A percentile compares a stretch with the other conserved stretches of the same genome.
Conservation (phyloP, 2,113 vertebrate species). For the Rhinichthys klamathensis region DNA sequence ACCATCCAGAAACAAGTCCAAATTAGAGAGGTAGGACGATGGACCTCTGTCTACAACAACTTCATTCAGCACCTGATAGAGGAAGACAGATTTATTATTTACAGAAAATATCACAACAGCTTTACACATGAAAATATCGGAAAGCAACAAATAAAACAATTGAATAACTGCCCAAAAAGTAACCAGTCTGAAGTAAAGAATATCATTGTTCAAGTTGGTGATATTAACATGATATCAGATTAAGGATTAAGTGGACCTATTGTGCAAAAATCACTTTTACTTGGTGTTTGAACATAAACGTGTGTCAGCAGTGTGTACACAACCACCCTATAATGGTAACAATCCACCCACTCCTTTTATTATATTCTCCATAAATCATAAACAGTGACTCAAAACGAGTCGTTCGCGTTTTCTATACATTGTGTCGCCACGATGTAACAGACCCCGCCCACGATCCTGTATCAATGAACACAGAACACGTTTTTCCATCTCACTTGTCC, state of each 20-base stretch:
- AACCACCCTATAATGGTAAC: too few relatives aligned
- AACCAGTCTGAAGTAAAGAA: neutral
- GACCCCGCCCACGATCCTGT: too few relatives aligned
- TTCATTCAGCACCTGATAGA: conserved; percentile 78
- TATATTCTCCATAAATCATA: too few relatives aligned
- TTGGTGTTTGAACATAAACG: too few relatives aligned
- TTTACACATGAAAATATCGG: neutral
- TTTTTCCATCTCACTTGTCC: too few relatives aligned
- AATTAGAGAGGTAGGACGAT: conserved; percentile 81
- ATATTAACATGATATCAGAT: neutral
- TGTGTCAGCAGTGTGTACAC: too few relatives aligned
- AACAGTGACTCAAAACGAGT: too few relatives aligned
- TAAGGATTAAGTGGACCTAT: neutral
- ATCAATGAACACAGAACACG: too few relatives aligned
- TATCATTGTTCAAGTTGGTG: neutral
- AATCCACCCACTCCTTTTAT: too few relatives aligned
- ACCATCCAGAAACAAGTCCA: conserved; percentile 80
- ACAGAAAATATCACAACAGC: neutral
- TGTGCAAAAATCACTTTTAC: neutral
- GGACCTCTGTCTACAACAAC: conserved; percentile 81
- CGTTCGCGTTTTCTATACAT: too few relatives aligned
- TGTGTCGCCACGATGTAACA: too few relatives aligned
- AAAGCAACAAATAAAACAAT: conserved; percentile 1
- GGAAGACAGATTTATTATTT: neutral
- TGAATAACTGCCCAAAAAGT: neutral